These are phyloP conservation scores for Chamaetylas fuelleborni DNA, from an alignment of 2,113 vertebrate genomes.

Conservation along the genomic window DNA sequence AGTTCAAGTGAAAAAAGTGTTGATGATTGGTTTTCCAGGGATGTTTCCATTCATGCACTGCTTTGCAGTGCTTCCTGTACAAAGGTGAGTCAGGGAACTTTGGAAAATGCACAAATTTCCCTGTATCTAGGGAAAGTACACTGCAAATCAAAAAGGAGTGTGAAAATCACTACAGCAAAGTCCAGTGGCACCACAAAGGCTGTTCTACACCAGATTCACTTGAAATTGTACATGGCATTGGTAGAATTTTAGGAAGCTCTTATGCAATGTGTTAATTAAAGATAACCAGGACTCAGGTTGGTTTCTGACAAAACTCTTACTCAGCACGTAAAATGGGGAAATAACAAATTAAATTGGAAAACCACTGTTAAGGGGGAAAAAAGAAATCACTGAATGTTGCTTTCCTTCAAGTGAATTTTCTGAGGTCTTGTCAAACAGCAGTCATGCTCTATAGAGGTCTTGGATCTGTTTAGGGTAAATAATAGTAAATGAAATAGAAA, in stretches of 20 bases:
- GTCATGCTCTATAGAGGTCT: fast-evolving
- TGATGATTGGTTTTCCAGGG: not conserved
- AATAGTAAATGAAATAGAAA: not conserved
- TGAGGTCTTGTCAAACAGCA: not conserved
- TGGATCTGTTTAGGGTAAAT: not conserved
- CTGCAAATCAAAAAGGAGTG: not conserved
- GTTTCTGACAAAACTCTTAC: not conserved
- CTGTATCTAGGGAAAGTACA: fast-evolving
- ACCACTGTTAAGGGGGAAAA: not conserved
- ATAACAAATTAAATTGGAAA: not conserved
- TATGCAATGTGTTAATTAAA: not conserved
- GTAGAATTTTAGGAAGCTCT: not conserved
- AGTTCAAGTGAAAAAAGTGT: not conserved
- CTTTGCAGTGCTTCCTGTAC: not conserved
- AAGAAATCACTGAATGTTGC: not conserved
- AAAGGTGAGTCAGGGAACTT: not conserved
- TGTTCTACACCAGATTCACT: not conserved
- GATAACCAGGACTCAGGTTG: not conserved
- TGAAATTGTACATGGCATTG: not conserved
- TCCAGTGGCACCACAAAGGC: not conserved
- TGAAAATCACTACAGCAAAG: not conserved
- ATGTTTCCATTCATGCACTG: not conserved
- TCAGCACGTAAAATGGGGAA: not conserved
- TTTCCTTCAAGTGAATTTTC: not conserved
- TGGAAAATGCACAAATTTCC: not conserved